phyloP scores from a whole-genome alignment of 2,113 vertebrate genomes.

The Anolis sagrei region DNA sequence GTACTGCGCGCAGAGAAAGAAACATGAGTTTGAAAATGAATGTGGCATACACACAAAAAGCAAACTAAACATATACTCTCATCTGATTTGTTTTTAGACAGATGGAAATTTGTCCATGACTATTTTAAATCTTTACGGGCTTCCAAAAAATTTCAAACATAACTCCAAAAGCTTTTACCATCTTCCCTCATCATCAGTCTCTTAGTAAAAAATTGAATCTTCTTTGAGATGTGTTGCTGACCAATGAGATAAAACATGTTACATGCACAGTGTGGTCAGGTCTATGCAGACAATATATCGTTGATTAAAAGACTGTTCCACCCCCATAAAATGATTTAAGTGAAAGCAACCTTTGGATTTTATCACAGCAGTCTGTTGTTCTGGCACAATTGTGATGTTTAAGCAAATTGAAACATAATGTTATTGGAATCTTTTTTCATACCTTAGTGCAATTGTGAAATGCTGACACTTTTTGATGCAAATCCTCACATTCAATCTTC shows the following conservation, averaged over 20 bases:
- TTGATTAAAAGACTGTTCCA: neutral
- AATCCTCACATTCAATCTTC: too few relatives aligned
- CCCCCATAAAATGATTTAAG: neutral
- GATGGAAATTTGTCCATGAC: slow-evolving; percentile 20
- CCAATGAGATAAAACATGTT: neutral
- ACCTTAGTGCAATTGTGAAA: too few relatives aligned
- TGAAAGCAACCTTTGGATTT: neutral
- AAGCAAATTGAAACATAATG: too few relatives aligned
- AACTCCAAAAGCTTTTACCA: neutral
- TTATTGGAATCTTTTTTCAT: too few relatives aligned
- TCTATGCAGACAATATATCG: neutral
- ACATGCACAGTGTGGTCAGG: neutral
- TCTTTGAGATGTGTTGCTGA: neutral
- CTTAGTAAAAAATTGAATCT: neutral
- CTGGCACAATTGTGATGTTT: too few relatives aligned
- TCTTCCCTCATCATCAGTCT: neutral
- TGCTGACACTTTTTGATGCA: too few relatives aligned
- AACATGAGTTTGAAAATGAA: slow-evolving; percentile 49
- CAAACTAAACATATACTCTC: neutral
- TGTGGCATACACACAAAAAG: slow-evolving; percentile 3
- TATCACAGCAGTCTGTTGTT: too few relatives aligned
- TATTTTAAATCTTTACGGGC: neutral
- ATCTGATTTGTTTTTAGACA: slow-evolving; percentile 47
- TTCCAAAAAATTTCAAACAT: slow-evolving; percentile 23
- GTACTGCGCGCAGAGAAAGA: neutral